Conservation (phyloP, 2,888 invertebrate species). For the Lasioglossum lativentre region DNA sequence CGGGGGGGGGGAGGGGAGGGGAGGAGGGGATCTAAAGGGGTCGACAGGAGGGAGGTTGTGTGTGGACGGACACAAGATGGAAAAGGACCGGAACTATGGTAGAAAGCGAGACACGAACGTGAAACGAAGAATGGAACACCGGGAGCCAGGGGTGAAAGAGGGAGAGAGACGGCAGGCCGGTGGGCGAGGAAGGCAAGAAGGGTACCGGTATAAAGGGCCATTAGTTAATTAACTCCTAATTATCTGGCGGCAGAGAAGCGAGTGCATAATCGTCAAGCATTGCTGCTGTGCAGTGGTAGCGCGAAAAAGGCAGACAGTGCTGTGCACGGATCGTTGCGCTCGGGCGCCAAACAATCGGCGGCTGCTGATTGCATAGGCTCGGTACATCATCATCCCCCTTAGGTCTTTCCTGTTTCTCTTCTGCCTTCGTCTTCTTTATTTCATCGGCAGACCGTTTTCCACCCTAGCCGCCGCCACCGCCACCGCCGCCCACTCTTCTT, state of each 20-base stretch:
- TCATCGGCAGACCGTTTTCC: constrained; percentile 61
- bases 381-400: constrained; percentile 65
- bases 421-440: constrained; percentile 51
- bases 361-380: constrained; percentile 71
- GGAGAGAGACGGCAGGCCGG: background rate
- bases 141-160: constrained; percentile 36
- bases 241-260: constrained; percentile 78
- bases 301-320: constrained; percentile 76
- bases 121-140: constrained; percentile 43
- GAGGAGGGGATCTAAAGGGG: constrained; percentile 54
- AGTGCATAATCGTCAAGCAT: constrained; percentile 77
- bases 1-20: too few species aligned
- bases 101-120: background rate
- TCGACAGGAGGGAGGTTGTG: constrained; percentile 30
- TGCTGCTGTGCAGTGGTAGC: constrained; percentile 71
- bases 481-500: constrained; percentile 41
- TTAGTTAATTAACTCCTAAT: constrained; percentile 83
- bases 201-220: constrained; percentile 79
- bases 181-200: constrained; percentile 60
- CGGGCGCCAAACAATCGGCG: constrained; percentile 79
- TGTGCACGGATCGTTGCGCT: constrained; percentile 79
- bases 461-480: constrained; percentile 28
- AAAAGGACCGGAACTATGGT: background rate
- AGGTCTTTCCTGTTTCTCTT: constrained; percentile 45
- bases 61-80: constrained; percentile 1